Evolutionary conservation across 2,113 vertebrate species (phyloP).

Genomic region (Carassius carassius): DNA sequence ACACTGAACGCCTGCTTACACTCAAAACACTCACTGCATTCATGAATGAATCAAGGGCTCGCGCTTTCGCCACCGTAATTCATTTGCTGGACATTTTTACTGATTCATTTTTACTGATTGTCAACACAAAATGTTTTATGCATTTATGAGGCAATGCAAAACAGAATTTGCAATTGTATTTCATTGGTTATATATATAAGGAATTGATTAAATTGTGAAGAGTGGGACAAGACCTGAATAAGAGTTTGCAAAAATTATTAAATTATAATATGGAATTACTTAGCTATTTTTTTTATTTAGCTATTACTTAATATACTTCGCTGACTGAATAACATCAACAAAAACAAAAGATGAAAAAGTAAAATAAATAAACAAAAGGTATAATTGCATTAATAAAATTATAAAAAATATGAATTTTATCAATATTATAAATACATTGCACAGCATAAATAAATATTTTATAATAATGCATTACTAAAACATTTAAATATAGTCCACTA

Average conservation of each 20-base stretch:
- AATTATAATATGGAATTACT: no score
- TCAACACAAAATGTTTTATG: neutral
- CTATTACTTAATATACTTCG: no score
- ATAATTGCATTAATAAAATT: neutral
- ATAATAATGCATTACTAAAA: neutral
- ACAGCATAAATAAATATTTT: no score
- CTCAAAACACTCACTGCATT: neutral
- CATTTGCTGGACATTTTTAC: neutral
- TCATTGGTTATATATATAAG: neutral
- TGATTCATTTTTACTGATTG: no score
- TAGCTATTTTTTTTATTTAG: no score
- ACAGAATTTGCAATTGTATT: neutral
- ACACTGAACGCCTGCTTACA: neutral
- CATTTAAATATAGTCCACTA: neutral
- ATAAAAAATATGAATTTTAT: no score
- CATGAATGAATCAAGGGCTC: neutral
- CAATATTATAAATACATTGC: no score
- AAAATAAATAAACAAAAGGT: neutral
- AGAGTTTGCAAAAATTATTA: no score
- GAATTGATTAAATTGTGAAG: neutral
- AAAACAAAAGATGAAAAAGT: neutral
- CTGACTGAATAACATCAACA: no score
- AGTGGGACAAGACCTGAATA: neutral
- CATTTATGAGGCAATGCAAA: neutral
- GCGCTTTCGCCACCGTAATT: neutral